These are phyloP conservation scores for Pseudochromis fuscus DNA, from an alignment of 2,797 vertebrate species.

Conservation along the genomic window DNA sequence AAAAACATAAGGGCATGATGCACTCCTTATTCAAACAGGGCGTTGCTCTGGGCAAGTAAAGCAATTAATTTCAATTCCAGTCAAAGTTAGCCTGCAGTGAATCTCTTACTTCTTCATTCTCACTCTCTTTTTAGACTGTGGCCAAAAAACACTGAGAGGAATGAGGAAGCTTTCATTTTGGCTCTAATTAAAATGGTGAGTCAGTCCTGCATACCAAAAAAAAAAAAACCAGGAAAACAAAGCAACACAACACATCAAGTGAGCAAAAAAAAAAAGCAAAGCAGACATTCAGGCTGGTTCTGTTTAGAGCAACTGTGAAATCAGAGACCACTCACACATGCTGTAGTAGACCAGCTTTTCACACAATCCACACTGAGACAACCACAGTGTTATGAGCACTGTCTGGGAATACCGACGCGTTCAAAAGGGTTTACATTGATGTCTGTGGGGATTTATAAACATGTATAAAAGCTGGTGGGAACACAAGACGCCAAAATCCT, in stretches of 20 bases:
- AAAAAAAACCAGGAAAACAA: too few relatives aligned
- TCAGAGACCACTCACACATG: slow-evolving; percentile 31
- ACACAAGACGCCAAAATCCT: slow-evolving; percentile 40
- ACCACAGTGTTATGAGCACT: slow-evolving; percentile 22
- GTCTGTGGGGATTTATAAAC: slow-evolving; percentile 54
- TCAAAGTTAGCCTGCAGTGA: slow-evolving; percentile 52
- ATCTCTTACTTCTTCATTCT: slow-evolving; percentile 45
- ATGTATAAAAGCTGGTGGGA: slow-evolving; percentile 35
- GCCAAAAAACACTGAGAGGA: slow-evolving; percentile 26
- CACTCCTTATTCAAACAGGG: slow-evolving; percentile 40
- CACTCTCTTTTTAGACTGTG: slow-evolving; percentile 7
- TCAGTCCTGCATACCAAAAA: slow-evolving; percentile 24
- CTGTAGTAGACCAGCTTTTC: slow-evolving; percentile 15
- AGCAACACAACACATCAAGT: slow-evolving; percentile 10
- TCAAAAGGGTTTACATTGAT: slow-evolving; percentile 34
- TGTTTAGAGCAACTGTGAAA: slow-evolving; percentile 43
- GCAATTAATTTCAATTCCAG: slow-evolving; percentile 63
- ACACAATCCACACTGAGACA: slow-evolving; percentile 22
- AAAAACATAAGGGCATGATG: slow-evolving; percentile 33
- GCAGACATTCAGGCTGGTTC: slow-evolving; percentile 7
- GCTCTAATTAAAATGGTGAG: slow-evolving; percentile 50
- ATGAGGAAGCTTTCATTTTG: slow-evolving; percentile 46
- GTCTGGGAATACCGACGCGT: slow-evolving; percentile 32
- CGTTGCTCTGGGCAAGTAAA: slow-evolving; percentile 44
- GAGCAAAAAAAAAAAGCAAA: neutral